These are phyloP conservation scores for Campoplex capitator DNA, from an alignment of 2,888 invertebrate genomes.

Conservation along the genomic window DNA sequence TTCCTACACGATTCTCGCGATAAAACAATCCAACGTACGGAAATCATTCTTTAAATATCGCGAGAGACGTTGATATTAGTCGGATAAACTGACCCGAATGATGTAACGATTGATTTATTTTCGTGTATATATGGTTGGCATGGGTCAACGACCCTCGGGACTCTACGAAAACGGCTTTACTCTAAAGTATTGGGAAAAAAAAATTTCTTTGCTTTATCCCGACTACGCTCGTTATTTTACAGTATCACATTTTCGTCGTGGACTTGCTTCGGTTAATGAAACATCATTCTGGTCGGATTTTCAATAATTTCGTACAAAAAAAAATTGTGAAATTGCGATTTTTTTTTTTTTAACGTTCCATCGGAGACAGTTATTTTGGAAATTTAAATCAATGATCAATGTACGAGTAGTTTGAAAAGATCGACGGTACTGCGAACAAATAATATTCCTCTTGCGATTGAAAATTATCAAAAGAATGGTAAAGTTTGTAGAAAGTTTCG, in stretches of 20 bases:
- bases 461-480: neutral
- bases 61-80: constrained; percentile 6
- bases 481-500: neutral
- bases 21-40: constrained; percentile 1
- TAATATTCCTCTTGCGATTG: no score
- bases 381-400: no score
- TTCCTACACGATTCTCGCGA: neutral
- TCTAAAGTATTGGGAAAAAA: neutral
- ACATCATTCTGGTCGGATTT: neutral
- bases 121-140: neutral
- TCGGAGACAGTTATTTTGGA: no score
- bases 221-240: neutral
- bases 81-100: constrained; percentile 6
- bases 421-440: no score
- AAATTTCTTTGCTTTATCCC: neutral
- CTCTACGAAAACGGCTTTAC: neutral
- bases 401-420: no score
- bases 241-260: neutral
- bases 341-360: neutral
- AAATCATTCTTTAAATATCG: constrained; percentile 21
- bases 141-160: constrained; percentile 9
- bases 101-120: constrained; percentile 16
- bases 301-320: neutral
- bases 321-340: neutral
- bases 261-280: neutral